These are phyloP conservation scores for Knipowitschia caucasica DNA, from an alignment of 2,797 vertebrate species.

Conservation along the genomic window DNA sequence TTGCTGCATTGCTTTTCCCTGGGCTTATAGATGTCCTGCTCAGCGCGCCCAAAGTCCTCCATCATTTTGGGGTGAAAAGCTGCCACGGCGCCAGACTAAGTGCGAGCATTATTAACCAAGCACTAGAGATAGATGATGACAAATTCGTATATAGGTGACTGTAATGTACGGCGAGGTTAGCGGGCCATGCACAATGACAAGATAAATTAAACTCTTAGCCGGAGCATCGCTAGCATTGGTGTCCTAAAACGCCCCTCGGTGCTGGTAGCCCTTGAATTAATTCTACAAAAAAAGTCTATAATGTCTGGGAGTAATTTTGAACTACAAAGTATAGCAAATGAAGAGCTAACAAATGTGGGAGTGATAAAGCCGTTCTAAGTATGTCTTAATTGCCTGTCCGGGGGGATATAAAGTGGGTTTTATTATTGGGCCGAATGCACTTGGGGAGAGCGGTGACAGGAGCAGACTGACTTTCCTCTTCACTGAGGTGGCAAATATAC, in stretches of 20 bases:
- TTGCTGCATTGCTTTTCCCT: slow-evolving; percentile 80
- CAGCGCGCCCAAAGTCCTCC: slow-evolving; percentile 45
- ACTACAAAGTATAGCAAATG: slow-evolving; percentile 7
- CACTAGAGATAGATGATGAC: slow-evolving; percentile 42
- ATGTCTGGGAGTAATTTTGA: slow-evolving; percentile 3
- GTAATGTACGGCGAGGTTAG: slow-evolving; percentile 25
- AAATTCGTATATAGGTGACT: slow-evolving; percentile 36
- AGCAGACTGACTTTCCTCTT: slow-evolving; percentile 7
- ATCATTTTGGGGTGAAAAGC: slow-evolving; percentile 59
- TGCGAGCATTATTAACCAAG: slow-evolving; percentile 62
- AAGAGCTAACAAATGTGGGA: slow-evolving; percentile 4
- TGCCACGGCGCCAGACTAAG: slow-evolving; percentile 49
- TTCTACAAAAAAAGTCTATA: slow-evolving; percentile 7
- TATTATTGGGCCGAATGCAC: slow-evolving; percentile 10
- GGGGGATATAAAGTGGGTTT: slow-evolving; percentile 4
- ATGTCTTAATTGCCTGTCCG: slow-evolving; percentile 9
- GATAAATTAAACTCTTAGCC: slow-evolving; percentile 15
- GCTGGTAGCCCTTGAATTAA: slow-evolving; percentile 1
- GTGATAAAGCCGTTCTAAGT: slow-evolving; percentile 4
- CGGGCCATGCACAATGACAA: slow-evolving; percentile 16
- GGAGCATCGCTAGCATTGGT: not conserved
- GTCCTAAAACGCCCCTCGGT: not conserved
- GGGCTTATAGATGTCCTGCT: slow-evolving; percentile 62
- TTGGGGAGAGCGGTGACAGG: slow-evolving; percentile 4
- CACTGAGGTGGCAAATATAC: slow-evolving; percentile 5